Evolutionary conservation across 2,113 vertebrate species (phyloP).

Genomic region (Meles meles): DNA sequence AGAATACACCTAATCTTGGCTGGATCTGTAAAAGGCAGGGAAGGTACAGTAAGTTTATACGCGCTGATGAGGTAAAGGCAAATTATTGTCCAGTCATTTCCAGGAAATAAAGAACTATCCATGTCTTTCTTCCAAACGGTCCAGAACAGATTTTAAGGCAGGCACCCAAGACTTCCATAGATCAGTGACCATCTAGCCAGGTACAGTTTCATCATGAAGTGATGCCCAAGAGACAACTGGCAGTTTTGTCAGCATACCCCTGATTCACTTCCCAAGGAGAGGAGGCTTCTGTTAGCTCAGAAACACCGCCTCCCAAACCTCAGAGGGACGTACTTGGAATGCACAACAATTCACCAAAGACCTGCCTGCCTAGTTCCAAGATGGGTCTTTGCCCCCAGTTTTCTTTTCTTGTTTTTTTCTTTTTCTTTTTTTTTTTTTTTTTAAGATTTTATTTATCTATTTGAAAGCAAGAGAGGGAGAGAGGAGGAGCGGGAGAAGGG

Average conservation of each 20-base stretch:
- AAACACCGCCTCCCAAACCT: not conserved
- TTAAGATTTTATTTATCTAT: not conserved
- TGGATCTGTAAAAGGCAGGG: not conserved
- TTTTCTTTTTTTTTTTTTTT: too few species aligned
- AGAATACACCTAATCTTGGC: not conserved
- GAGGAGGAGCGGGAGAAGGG: not conserved
- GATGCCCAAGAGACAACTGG: not conserved
- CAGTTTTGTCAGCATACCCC: not conserved
- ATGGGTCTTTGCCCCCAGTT: not conserved
- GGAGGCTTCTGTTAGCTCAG: not conserved
- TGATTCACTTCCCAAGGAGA: not conserved
- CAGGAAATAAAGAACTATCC: slow-evolving; percentile 9
- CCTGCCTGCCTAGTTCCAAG: not conserved
- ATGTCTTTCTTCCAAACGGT: not conserved
- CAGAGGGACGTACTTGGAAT: not conserved
- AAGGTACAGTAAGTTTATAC: not conserved
- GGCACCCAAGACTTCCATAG: not conserved
- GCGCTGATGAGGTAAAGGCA: slow-evolving; percentile 16
- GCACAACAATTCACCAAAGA: not conserved
- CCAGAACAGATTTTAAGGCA: not conserved
- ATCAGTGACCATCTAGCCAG: not conserved
- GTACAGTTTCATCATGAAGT: slow-evolving; percentile 7
- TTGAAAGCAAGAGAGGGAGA: not conserved
- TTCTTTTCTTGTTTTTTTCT: too few species aligned
- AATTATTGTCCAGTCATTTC: not conserved